phyloP scores from a whole-genome alignment of 1,140 invertebrate genomes.

The Onthophagus taurus region DNA sequence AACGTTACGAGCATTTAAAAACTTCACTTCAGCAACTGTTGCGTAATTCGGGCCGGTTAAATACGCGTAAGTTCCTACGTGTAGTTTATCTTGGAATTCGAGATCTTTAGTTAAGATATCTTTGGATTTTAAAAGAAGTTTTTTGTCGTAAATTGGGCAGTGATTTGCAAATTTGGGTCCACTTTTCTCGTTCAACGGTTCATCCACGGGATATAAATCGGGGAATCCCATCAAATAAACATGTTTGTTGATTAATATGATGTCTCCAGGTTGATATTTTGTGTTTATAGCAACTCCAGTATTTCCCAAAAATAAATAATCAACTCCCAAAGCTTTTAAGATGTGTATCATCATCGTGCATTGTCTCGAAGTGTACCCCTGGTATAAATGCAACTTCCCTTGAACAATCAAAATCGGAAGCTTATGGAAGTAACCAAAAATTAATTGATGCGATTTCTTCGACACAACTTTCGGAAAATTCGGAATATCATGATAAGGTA shows the following conservation, averaged over 20 bases:
- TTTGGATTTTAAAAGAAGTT: slow-evolving; percentile 59
- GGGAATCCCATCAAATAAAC: slow-evolving; percentile 87
- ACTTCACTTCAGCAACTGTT: slow-evolving; percentile 78
- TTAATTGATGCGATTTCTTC: slow-evolving; percentile 80
- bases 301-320: slow-evolving; percentile 82
- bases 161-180: slow-evolving; percentile 82
- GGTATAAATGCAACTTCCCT: slow-evolving; percentile 89
- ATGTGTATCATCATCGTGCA: slow-evolving; percentile 87
- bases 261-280: slow-evolving; percentile 78
- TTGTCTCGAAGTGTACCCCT: slow-evolving; percentile 86
- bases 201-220: slow-evolving; percentile 82
- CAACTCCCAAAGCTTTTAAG: slow-evolving; percentile 85
- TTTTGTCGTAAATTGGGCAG: slow-evolving; percentile 72
- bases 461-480: slow-evolving; percentile 87
- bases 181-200: slow-evolving; percentile 86
- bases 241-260: slow-evolving; percentile 95
- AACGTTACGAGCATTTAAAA: slow-evolving; percentile 71
- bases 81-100: slow-evolving; percentile 56
- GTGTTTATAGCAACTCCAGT: slow-evolving; percentile 87
- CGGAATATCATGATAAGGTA: slow-evolving; percentile 81
- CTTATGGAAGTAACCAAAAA: slow-evolving; percentile 70
- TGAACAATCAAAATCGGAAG: slow-evolving; percentile 86
- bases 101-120: slow-evolving; percentile 62
- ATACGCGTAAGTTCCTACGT: slow-evolving; percentile 84
- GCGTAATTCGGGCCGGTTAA: slow-evolving; percentile 87